These are phyloP conservation scores for Orgyia antiqua DNA, from an alignment of 2,888 invertebrate species.

Conservation along the genomic window DNA sequence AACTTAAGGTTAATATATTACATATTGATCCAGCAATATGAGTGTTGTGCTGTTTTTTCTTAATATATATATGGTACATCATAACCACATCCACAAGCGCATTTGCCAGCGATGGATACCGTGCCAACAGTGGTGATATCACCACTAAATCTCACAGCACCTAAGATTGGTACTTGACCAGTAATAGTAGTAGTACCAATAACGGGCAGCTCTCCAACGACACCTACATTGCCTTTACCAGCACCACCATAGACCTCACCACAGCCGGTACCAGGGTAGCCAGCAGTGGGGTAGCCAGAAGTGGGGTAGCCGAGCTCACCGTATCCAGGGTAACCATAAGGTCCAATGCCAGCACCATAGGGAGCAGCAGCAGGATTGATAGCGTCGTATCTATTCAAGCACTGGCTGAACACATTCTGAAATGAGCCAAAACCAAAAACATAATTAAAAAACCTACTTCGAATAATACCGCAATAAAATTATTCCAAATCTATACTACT, in stretches of 20 bases:
- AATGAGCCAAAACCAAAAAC: too few species aligned
- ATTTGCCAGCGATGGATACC: conserved; percentile 29
- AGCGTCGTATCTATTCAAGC: too few species aligned
- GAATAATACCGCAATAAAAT: too few species aligned
- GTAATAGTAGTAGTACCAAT: conserved; percentile 12
- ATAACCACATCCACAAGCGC: conserved; percentile 12
- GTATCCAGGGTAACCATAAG: not conserved
- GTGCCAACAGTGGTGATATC: conserved; percentile 31
- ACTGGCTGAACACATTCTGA: conserved; percentile 2
- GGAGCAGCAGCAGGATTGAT: not conserved
- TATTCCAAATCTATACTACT: too few species aligned
- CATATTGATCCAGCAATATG: too few species aligned
- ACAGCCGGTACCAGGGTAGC: not conserved
- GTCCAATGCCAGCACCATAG: not conserved
- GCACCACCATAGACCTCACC: conserved; percentile 10
- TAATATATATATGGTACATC: too few species aligned
- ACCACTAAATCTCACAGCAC: conserved; percentile 28
- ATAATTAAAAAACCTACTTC: too few species aligned
- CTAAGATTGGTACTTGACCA: conserved; percentile 2
- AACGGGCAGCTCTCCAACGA: conserved; percentile 14
- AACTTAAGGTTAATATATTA: too few species aligned
- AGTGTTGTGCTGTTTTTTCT: too few species aligned
- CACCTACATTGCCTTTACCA: conserved; percentile 20
- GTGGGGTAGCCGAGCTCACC: not conserved
- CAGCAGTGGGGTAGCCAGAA: too few species aligned